Evolutionary conservation across 2,113 vertebrate species (phyloP).

Genomic region (Otocyon megalotis): DNA sequence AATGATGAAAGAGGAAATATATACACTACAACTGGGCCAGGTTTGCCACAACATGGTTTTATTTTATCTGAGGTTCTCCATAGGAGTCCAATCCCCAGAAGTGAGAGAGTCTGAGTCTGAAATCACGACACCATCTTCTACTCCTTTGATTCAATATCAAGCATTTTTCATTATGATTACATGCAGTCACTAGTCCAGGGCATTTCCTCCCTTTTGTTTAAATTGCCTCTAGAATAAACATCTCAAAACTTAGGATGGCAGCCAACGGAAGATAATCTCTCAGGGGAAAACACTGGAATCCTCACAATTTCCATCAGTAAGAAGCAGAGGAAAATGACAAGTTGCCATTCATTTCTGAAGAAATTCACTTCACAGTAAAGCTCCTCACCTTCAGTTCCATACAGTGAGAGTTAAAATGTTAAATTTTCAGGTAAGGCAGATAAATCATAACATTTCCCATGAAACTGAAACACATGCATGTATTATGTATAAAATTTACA

Average conservation of each 20-base stretch:
- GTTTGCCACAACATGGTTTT: background rate
- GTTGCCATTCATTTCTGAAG: slow-evolving; percentile 70
- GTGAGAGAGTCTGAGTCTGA: slow-evolving; percentile 42
- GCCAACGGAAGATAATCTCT: slow-evolving; percentile 82
- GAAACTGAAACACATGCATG: slow-evolving; percentile 23
- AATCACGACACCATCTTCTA: slow-evolving; percentile 71
- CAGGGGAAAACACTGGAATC: slow-evolving; percentile 77
- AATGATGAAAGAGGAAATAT: background rate
- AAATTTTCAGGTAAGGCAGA: slow-evolving; percentile 7
- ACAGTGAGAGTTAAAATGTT: slow-evolving; percentile 28
- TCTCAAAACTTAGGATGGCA: slow-evolving; percentile 79
- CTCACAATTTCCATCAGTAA: slow-evolving; percentile 79
- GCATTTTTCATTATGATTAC: slow-evolving; percentile 78
- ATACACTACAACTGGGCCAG: background rate
- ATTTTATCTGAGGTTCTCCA: slow-evolving; percentile 64
- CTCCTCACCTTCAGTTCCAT: slow-evolving; percentile 44
- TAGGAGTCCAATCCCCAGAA: slow-evolving; percentile 29
- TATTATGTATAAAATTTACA: background rate
- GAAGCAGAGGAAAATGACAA: slow-evolving; percentile 72
- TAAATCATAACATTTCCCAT: slow-evolving; percentile 1
- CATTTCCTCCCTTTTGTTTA: slow-evolving; percentile 84
- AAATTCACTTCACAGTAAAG: slow-evolving; percentile 8
- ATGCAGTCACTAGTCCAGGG: slow-evolving; percentile 72
- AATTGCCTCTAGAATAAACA: slow-evolving; percentile 83
- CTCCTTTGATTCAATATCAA: slow-evolving; percentile 74